Base-by-base conservation (phyloP, 2,888 invertebrate genomes). In the Pandemis corylana region DNA sequence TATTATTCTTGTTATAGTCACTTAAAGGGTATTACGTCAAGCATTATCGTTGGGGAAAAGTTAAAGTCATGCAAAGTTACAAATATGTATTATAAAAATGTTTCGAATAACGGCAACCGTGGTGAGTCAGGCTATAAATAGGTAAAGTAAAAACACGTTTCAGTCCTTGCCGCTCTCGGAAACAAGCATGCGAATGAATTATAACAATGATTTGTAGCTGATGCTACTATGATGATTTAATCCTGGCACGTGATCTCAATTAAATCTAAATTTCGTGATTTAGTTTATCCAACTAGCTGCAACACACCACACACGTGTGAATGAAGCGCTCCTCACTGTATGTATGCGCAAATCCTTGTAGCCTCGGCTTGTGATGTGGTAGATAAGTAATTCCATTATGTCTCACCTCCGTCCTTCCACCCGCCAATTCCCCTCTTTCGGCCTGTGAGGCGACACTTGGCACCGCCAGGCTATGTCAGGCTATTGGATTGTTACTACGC, bases 311-410 rank as follows among this genome's bases (percentile, higher is more conserved):
- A 41, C 59, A 62, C 70, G 71, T 41, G 66, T 49, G 59, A 46
- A 42, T 20, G 62, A 63, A 41, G 68, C 69, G 72, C 65, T 68
- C 71, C 46, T 56, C 69, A 28, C 64, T 49, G 62, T 72, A 84
- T 86, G 85, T 86, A 85, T 86, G 86, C 84, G 86, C 77, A 77
- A 78, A 82, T 82, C 83, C 83, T 86, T 85, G 86, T 87, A 84
- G 84, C 89, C 89, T 90, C 89, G 81, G 80, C 86, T 88, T 89
- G 85, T 87, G 84, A 84, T 92, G 90, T 88, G 85, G 87, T 90
- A 90, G 88, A 90, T 92, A 92, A 91, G 89, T 93, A 90, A 91
- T 91, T 91, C 89, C 89, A 92, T 93, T 93, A 92, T 92, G 89
- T 90, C 90, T 92, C 92, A 90, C 85, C 90, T 90, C 88, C 87